Evolutionary conservation across 2,888 invertebrate genomes (phyloP).

Genomic region (Ichneumoninae sp.): DNA sequence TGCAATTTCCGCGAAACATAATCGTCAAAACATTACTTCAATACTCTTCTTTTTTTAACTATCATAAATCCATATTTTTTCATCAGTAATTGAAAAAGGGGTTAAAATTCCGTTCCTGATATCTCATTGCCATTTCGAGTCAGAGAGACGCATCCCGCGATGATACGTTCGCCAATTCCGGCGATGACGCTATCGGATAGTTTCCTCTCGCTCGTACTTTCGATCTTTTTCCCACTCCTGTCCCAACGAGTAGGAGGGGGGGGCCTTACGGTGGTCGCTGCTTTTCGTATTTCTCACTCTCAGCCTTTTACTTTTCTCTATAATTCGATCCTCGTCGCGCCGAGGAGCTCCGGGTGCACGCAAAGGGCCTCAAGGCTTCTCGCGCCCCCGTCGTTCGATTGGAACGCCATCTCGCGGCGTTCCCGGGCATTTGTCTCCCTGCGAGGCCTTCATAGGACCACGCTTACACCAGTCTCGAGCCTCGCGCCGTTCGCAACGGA

Average conservation of each 20-base stretch:
- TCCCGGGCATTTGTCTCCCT: conserved; percentile 25
- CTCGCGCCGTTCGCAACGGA: conserved; percentile 79
- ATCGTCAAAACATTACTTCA: not conserved
- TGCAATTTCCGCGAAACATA: not conserved
- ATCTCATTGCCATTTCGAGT: conserved; percentile 54
- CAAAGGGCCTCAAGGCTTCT: conserved; percentile 54
- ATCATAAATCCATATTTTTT: not conserved
- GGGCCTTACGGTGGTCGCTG: conserved; percentile 24
- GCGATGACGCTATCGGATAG: conserved; percentile 78
- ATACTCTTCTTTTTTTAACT: not conserved
- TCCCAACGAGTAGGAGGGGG: conserved; percentile 17
- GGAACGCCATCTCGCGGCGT: conserved; percentile 52
- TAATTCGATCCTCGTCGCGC: conserved; percentile 13
- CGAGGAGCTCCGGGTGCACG: not conserved
- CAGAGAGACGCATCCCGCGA: conserved; percentile 51
- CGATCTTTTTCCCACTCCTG: conserved; percentile 2
- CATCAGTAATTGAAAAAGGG: not conserved
- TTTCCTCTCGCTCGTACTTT: conserved; percentile 47
- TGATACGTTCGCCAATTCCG: conserved; percentile 73
- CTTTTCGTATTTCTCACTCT: conserved; percentile 43
- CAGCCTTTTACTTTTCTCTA: not conserved
- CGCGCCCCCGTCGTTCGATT: conserved; percentile 29
- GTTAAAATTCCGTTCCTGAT: conserved; percentile 28
- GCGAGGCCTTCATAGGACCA: conserved; percentile 47
- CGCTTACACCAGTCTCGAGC: conserved; percentile 78